phyloP scores from a whole-genome alignment of 2,888 invertebrate genomes.

The Pandemis corylana region DNA sequence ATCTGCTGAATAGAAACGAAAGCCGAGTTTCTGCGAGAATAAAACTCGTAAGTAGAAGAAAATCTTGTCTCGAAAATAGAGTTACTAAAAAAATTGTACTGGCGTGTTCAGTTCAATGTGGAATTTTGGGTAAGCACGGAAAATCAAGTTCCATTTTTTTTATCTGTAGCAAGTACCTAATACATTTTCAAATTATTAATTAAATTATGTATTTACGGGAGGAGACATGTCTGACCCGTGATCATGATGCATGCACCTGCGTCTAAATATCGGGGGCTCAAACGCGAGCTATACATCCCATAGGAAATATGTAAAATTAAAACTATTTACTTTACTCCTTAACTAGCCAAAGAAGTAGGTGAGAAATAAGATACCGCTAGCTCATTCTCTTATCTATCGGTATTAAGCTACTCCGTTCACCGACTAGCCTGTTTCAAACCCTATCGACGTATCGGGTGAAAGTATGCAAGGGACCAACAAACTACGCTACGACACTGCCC shows the following conservation, averaged over 20 bases:
- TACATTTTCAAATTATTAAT: too few species aligned
- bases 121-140: too few species aligned
- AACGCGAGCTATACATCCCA: too few species aligned
- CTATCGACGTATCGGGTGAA: conserved; percentile 76
- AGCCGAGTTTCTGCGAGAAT: neutral
- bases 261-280: too few species aligned
- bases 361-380: conserved; percentile 16
- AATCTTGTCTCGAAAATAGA: neutral
- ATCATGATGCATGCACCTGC: too few species aligned
- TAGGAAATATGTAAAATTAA: neutral
- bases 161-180: too few species aligned
- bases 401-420: conserved; percentile 51
- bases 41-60: neutral
- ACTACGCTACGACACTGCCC: conserved; percentile 76
- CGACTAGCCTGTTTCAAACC: conserved; percentile 56
- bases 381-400: conserved; percentile 44
- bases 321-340: neutral
- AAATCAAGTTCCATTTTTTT: too few species aligned
- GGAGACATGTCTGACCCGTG: too few species aligned
- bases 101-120: too few species aligned
- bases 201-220: too few species aligned
- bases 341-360: neutral
- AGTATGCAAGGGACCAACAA: conserved; percentile 78
- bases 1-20: neutral
- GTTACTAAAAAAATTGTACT: neutral